Evolutionary conservation across 2,797 vertebrate species (phyloP), one percentile per base, ranked within the genome.

Genomic region (Acomys russatus): DNA sequence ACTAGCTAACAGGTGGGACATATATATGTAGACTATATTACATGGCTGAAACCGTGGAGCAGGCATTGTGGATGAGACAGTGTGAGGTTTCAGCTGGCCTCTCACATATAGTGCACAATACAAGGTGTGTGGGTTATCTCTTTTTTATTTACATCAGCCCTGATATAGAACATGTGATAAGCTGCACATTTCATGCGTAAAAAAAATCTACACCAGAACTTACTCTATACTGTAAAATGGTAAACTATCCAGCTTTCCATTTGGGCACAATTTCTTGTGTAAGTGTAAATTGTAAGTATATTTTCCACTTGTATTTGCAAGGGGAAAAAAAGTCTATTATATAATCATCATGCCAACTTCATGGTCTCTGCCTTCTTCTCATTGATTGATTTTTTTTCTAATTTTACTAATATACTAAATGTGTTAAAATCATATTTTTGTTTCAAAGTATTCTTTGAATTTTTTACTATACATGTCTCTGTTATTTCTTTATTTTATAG

Each of bases 11-110:
- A 17, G 23, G 9, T 23, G 4, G 66, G 14, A 25, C 6, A 9
- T 6, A 35, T 22, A 17, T 22, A 14, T 18, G 1, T 12, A 44
- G 9, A 3, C 0, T 20, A 30, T 4, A 33, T 2, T 15, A 44
- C 3, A 3, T 10, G n/a, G 10, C 6, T 28, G 15, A 64, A 79
- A 80, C 1, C 25, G 30, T 9, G 1, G 17, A 4, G 17, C 4
- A 25, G 28, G 15, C 7, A 54, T 7, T 23, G 5, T 68, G 70
- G 25, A 44, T 76, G 12, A 1, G 61, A 9, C 25, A 44, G 5
- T 25, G 20, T 8, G 38, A 68, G 7, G 15, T 20, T 68, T 6
- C 17, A 30, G 68, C 18, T 33, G 7, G 20, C 3, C 25, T 23
- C 63, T 44, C 83, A 86, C 1, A 86, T 59, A 54, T 56, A 15